phyloP scores from a whole-genome alignment of 2,797 vertebrate genomes.

The Notamacropus eugenii region DNA sequence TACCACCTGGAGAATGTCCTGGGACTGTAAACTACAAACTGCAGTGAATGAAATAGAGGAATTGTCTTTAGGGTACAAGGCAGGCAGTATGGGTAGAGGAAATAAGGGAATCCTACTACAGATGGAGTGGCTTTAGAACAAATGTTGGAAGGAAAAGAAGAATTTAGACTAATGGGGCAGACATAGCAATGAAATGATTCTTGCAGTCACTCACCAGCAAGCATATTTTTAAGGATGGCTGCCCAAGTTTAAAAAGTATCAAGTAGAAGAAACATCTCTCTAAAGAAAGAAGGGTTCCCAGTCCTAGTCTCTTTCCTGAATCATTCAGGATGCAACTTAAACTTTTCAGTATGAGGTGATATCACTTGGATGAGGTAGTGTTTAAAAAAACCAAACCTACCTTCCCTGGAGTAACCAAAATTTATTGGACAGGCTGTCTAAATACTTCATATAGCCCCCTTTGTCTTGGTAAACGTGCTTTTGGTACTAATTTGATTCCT shows the following conservation, averaged over 20 bases:
- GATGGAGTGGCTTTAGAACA: constrained; percentile 25
- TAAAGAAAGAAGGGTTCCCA: background rate
- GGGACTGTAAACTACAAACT: constrained; percentile 22
- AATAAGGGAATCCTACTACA: background rate
- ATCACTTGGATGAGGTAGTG: constrained; percentile 2
- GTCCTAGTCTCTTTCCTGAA: background rate
- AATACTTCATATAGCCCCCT: constrained; percentile 24
- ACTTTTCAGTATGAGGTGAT: background rate
- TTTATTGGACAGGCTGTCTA: constrained; percentile 27
- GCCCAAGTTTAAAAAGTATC: background rate
- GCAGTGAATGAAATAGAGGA: background rate
- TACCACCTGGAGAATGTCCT: constrained; percentile 18
- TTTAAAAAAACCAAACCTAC: background rate
- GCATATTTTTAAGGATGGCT: background rate
- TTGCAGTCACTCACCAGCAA: background rate
- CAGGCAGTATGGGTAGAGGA: background rate
- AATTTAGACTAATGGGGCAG: background rate
- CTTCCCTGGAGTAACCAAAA: background rate
- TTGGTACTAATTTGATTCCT: background rate
- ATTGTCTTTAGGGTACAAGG: background rate
- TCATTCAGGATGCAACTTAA: background rate
- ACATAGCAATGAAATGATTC: background rate
- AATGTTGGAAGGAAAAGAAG: background rate
- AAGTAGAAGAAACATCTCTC: constrained; percentile 33
- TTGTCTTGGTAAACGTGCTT: constrained; percentile 3